Evolutionary conservation across 2,888 invertebrate genomes (phyloP).

Genomic region (Drosophila setosimentum): DNA sequence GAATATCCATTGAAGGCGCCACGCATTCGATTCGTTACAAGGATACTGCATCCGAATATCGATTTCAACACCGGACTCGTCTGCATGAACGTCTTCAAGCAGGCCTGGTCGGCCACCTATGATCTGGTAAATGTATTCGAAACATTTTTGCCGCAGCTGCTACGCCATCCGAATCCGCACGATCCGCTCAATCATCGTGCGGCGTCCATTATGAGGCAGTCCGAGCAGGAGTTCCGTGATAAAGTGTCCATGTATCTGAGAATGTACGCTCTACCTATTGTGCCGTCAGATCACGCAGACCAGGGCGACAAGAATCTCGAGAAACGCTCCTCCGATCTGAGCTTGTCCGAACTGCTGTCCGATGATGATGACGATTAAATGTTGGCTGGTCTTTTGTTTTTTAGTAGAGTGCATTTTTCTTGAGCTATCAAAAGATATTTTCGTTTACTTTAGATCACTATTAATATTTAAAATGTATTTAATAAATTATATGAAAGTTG

Average conservation of each 20-base stretch:
- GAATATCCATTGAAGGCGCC: slow-evolving; percentile 70
- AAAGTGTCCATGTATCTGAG: slow-evolving; percentile 53
- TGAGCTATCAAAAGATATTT: slow-evolving; percentile 34
- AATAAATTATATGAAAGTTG: slow-evolving; percentile 19
- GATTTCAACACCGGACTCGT: slow-evolving; percentile 65
- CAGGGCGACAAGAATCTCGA: slow-evolving; percentile 39
- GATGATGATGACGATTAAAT: slow-evolving; percentile 52
- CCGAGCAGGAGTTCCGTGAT: slow-evolving; percentile 58
- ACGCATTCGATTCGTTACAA: slow-evolving; percentile 60
- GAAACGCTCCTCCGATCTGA: slow-evolving; percentile 62
- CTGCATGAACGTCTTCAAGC: slow-evolving; percentile 72
- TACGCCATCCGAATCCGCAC: slow-evolving; percentile 65
- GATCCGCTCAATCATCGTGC: slow-evolving; percentile 66
- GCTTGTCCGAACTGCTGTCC: slow-evolving; percentile 60
- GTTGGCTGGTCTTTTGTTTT: slow-evolving; percentile 56
- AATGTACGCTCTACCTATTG: slow-evolving; percentile 63
- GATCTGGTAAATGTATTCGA: slow-evolving; percentile 71
- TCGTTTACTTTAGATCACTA: slow-evolving; percentile 18
- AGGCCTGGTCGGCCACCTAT: slow-evolving; percentile 70
- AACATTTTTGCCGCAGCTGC: slow-evolving; percentile 65
- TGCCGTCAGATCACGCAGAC: slow-evolving; percentile 8
- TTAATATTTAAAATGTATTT: slow-evolving; percentile 30
- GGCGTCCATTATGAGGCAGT: slow-evolving; percentile 59
- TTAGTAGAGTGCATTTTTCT: slow-evolving; percentile 38
- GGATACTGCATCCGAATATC: slow-evolving; percentile 69